Conservation (phyloP, 2,888 invertebrate genomes). For the Folsomia candida region DNA sequence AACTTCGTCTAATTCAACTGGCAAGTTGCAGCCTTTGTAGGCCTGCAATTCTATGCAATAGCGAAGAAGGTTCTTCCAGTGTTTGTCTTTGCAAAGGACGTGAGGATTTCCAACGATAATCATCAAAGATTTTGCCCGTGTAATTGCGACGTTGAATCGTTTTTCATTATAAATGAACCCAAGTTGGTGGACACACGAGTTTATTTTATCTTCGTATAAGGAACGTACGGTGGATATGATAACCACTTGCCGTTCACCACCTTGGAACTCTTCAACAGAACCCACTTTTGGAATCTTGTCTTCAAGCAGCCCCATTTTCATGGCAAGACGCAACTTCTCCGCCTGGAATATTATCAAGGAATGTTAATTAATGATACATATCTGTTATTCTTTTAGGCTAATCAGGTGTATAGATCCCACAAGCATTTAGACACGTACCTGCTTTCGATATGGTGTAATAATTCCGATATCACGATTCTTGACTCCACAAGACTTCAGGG, state of each 20-base stretch:
- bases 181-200: conserved; percentile 53
- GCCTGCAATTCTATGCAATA: conserved; percentile 65
- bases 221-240: conserved; percentile 68
- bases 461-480: conserved; percentile 74
- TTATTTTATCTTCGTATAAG: conserved; percentile 52
- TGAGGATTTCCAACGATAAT: conserved; percentile 82
- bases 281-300: conserved; percentile 65
- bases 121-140: conserved; percentile 74
- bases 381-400: too few species aligned
- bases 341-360: conserved; percentile 56
- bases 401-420: neutral
- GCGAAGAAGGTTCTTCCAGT: conserved; percentile 65
- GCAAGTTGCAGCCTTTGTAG: conserved; percentile 70
- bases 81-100: conserved; percentile 64
- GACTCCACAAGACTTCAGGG: conserved; percentile 65
- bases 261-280: conserved; percentile 80
- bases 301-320: conserved; percentile 57
- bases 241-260: conserved; percentile 65
- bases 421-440: conserved; percentile 60
- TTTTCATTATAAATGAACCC: conserved; percentile 74
- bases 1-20: conserved; percentile 48
- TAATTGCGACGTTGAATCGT: conserved; percentile 84
- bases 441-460: conserved; percentile 87
- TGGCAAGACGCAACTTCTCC: conserved; percentile 62
- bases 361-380: neutral